Base-by-base conservation (phyloP, 2,888 invertebrate genomes). In the Sylvicola fuscatus region DNA sequence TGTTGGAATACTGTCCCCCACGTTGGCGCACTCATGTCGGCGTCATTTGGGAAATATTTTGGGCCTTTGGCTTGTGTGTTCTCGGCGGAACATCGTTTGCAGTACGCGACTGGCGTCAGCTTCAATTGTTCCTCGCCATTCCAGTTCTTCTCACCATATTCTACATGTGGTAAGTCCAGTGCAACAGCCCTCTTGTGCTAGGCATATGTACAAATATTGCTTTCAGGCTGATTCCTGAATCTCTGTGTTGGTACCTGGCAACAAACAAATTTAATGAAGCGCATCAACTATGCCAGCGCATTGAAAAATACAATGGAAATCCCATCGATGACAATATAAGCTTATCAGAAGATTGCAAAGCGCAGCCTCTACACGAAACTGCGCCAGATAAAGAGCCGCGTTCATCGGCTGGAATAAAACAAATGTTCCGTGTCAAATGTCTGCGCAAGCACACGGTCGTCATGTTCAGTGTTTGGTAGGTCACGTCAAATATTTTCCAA, bases 81-180 rank as follows among this genome's bases (percentile, higher is more conserved):
- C 46, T 66, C 11, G 60, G 64, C 3, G 49, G 49, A 0, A 44
- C 61, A 17, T 58, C 61, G 21, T 65, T 60, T 41, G 46, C 54
- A 11, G 50, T 66, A 29, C 54, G 59, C 8, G 56, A 64, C 44
- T 68, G 66, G 66, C 51, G 62, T 29, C 52, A 60, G 36, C 52
- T 67, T 8, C 65, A 66, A 42, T 47, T 66, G 33, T 61, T 61
- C 2, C 48, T 65, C 32, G 55, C 60, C 12, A 50, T 64, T 26
- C 65, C 66, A 1, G 60, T 61, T 21, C 45, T 62, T 0, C 40
- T 60, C 7, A 59, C 63, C 3, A 43, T 65, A 5, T 46, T 56
- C 11, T 59, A 58, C 32, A 50, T 54, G 34, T 58, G 58, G 58
- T 58, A 47, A 43, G 39, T 32, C 13, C 11, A 27, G 26, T 16